Conservation (phyloP, 2,797 vertebrate species). For the Rhyacichthys aspro region DNA sequence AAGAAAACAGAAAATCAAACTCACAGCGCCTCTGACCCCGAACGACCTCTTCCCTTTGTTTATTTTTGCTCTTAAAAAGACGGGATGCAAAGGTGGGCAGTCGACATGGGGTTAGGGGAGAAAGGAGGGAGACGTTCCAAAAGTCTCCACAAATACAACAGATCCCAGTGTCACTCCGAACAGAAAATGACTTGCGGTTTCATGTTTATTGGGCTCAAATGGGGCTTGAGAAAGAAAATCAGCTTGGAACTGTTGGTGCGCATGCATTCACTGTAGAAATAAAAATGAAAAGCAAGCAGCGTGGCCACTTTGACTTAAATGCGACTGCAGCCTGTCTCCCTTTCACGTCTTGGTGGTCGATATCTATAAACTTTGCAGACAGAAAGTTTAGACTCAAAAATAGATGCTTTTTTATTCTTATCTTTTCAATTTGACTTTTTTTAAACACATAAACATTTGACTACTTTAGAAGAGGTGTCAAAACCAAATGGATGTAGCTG, state of each 20-base stretch:
- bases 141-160: constrained; percentile 8
- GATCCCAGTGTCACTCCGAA: constrained; percentile 33
- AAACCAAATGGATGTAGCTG: too few species aligned
- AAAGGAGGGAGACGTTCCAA: constrained; percentile 19
- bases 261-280: constrained; percentile 29
- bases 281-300: constrained; percentile 24
- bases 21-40: constrained; percentile 11
- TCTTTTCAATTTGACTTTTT: neutral
- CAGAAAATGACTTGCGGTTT: constrained; percentile 31
- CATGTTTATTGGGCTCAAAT: constrained; percentile 45
- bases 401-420: neutral
- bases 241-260: constrained; percentile 20
- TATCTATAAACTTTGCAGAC: neutral
- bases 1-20: constrained; percentile 22
- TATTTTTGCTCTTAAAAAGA: constrained; percentile 14
- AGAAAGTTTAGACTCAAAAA: neutral
- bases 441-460: too few species aligned
- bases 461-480: too few species aligned
- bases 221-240: constrained; percentile 27
- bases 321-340: neutral
- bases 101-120: constrained; percentile 21
- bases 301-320: constrained; percentile 3
- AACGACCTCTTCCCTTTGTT: constrained; percentile 11
- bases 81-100: constrained; percentile 4
- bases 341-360: neutral